A percentile compares a stretch with the other conserved stretches of the same genome.
These are phyloP conservation scores for Apeira syringaria DNA, from an alignment of 2,888 invertebrate genomes.

Conservation along the genomic window DNA sequence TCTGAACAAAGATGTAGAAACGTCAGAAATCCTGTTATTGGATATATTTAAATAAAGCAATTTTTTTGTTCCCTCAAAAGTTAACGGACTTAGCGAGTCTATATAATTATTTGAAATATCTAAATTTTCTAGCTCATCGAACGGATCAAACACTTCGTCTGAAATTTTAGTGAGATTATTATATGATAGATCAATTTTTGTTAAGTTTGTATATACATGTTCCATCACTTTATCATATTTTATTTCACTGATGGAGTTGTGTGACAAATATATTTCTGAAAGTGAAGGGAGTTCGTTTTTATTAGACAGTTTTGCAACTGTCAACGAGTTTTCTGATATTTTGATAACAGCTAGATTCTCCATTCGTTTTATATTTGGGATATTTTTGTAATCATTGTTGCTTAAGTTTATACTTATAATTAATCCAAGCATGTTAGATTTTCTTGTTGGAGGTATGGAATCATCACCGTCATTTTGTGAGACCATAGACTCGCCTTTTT, in stretches of 20 bases:
- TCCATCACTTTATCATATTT: conserved; percentile 11
- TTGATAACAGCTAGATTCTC: conserved; percentile 41
- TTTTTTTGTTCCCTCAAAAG: conserved; percentile 56
- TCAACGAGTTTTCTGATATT: conserved; percentile 46
- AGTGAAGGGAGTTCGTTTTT: conserved; percentile 33
- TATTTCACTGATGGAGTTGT: conserved; percentile 49
- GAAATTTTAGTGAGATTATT: conserved; percentile 48
- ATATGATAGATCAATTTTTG: conserved; percentile 49
- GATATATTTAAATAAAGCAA: conserved; percentile 49
- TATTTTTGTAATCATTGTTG: conserved; percentile 30
- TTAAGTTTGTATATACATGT: conserved; percentile 30
- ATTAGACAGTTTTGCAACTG: conserved; percentile 45
- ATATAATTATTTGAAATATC: conserved; percentile 59
- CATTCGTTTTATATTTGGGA: conserved; percentile 41
- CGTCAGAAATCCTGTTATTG: conserved; percentile 47
- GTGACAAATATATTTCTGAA: conserved; percentile 50
- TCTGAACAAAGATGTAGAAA: conserved; percentile 52
- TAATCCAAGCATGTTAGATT: not conserved
- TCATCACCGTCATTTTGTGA: not conserved
- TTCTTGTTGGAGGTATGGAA: not conserved
- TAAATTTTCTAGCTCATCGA: conserved; percentile 43
- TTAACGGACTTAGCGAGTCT: conserved; percentile 36
- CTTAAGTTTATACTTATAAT: conserved; percentile 43
- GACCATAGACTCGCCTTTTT: not conserved
- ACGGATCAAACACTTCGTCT: conserved; percentile 47